Evolutionary conservation across 37 sponge, comb jelly and placozoan species (phyloP), one percentile per base, ranked within the genome.

Genomic region (Haliclona indistincta): DNA sequence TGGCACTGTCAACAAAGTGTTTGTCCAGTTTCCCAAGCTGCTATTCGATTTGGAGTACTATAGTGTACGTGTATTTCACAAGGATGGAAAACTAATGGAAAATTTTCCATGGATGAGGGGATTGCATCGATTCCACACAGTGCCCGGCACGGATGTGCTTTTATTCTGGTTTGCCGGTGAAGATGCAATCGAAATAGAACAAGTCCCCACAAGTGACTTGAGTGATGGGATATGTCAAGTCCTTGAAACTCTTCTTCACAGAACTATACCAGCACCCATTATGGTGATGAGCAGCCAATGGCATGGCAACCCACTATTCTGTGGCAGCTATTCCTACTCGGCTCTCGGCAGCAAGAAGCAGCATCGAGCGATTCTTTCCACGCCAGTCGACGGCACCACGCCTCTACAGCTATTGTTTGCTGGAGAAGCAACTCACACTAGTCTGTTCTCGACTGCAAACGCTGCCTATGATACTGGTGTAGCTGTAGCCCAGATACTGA

Each of bases 1-100:
- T 71, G 88, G 80, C 20, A 54, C 76, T 43, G 69, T 87, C 32
- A 87, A 87, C 78, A 87, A 87, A 77, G 72, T 87, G 37, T 20
- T 77, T 15, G 25, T 77, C 8, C 49, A 67, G 32, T 77, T 67
- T 26, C 36, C 32, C 1, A 43, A 41, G 7, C 65, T 66, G 23
- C n/a, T 67, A 22, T 17, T 64, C 1, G 55, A 5, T 28, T 2
- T 51, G 1, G 1, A 74, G 49, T 47, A 47, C 49, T 47, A 17
- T 13, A 47, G 8, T 47, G 13, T 47, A 47, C 49, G 49, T 47
- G 8, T 47, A 47, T 17, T 8, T 17, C 13, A 47, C 49, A 47
- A 47, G 49, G 49, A 47, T 8, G 13, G 49, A 47, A 13, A 47
- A 17, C 13, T 47, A 47, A n/a, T n/a, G n/a, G n/a, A n/a, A n/a